phyloP scores from a whole-genome alignment of 2,113 vertebrate genomes.

The Pedetes capensis region DNA sequence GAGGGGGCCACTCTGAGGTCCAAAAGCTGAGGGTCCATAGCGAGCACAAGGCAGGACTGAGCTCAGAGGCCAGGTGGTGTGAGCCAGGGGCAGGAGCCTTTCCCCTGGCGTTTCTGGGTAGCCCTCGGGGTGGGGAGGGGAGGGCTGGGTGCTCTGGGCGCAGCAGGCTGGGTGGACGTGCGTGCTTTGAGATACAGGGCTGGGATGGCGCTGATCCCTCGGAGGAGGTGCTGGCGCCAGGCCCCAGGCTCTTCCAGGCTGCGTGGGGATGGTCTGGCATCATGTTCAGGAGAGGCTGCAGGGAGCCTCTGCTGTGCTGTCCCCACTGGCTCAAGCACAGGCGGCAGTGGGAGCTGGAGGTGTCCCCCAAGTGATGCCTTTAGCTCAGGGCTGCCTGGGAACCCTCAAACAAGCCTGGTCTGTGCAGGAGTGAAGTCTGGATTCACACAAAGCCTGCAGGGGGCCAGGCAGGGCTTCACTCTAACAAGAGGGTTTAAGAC shows the following conservation, averaged over 20 bases:
- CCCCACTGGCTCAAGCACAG: neutral
- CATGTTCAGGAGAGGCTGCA: conserved; percentile 40
- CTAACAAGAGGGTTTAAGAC: neutral
- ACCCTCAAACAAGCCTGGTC: accelerated
- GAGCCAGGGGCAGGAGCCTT: neutral
- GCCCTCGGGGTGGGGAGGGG: too few relatives aligned
- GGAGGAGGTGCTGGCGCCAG: neutral
- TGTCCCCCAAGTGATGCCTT: too few relatives aligned
- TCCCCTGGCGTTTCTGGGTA: neutral
- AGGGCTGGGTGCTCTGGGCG: neutral
- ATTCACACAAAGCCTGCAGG: neutral
- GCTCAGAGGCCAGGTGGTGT: neutral
- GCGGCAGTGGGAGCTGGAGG: neutral
- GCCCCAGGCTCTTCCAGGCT: neutral
- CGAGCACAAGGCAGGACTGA: neutral
- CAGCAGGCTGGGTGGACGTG: neutral
- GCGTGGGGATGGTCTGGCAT: neutral
- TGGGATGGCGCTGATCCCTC: neutral
- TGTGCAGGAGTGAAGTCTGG: neutral
- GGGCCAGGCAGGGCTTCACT: neutral
- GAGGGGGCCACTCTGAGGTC: neutral
- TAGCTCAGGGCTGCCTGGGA: neutral
- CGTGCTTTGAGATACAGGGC: neutral
- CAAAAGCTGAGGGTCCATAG: neutral
- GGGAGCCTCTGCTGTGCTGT: neutral